phyloP scores from a whole-genome alignment of 53 echinoderm and acorn worm genomes.

The Patiria pectinifera region DNA sequence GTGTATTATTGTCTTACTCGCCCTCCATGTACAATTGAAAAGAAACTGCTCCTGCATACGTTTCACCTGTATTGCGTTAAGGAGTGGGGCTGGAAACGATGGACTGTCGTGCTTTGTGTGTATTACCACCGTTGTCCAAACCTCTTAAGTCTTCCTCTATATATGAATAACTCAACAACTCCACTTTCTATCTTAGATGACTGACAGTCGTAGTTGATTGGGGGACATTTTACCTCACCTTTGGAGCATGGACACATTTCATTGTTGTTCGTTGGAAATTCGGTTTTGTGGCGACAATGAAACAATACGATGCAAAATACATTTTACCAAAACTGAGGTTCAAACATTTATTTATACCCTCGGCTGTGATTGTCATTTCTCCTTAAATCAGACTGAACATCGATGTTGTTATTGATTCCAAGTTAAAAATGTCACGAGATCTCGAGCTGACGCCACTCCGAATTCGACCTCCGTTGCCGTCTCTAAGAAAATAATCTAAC shows the following conservation, averaged over 20 bases:
- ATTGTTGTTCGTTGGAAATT: no score
- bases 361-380: neutral
- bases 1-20: neutral
- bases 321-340: no score
- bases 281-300: no score
- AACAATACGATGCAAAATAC: no score
- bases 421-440: neutral
- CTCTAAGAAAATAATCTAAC: conserved; percentile 30
- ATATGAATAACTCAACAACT: neutral
- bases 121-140: neutral
- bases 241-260: no score
- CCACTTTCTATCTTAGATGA: no score
- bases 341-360: no score
- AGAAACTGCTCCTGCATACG: neutral
- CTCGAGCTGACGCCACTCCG: neutral
- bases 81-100: neutral
- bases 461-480: neutral
- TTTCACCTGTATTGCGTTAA: neutral
- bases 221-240: no score
- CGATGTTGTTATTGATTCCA: conserved; percentile 1
- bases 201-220: no score
- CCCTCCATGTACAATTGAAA: neutral
- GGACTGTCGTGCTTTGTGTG: neutral
- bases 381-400: neutral
- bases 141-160: neutral